phyloP scores from a whole-genome alignment of 2,888 invertebrate genomes.

The Iphiclides podalirius region DNA sequence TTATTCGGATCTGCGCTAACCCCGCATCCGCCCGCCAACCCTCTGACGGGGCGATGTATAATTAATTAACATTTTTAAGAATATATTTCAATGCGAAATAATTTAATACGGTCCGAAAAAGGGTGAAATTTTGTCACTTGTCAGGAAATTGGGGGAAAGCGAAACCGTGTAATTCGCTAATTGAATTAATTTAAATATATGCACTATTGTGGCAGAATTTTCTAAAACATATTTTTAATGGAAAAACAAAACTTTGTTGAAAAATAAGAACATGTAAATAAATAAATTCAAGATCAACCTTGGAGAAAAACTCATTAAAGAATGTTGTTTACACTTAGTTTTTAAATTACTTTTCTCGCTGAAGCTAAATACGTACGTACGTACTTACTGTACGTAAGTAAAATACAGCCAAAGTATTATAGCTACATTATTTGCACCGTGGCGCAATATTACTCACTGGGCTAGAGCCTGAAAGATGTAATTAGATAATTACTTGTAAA shows the following conservation, averaged over 20 bases:
- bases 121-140: conserved; percentile 70
- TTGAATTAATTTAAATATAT: conserved; percentile 38
- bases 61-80: conserved; percentile 65
- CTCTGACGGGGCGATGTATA: conserved; percentile 48
- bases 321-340: no score
- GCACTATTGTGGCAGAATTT: conserved; percentile 10
- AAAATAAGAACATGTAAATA: neutral
- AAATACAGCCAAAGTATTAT: no score
- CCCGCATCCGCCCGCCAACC: conserved; percentile 37
- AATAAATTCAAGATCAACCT: no score
- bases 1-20: conserved; percentile 2
- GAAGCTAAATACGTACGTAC: no score
- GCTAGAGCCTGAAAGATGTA: no score
- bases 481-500: no score
- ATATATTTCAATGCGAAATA: conserved; percentile 62
- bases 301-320: no score
- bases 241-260: neutral
- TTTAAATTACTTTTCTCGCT: no score
- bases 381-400: no score
- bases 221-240: neutral
- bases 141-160: conserved; percentile 52
- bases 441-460: no score
- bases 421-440: no score
- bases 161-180: conserved; percentile 48
- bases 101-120: conserved; percentile 57